Evolutionary conservation across 2,113 vertebrate species (phyloP).

Genomic region (Rhagologus leucostigma): DNA sequence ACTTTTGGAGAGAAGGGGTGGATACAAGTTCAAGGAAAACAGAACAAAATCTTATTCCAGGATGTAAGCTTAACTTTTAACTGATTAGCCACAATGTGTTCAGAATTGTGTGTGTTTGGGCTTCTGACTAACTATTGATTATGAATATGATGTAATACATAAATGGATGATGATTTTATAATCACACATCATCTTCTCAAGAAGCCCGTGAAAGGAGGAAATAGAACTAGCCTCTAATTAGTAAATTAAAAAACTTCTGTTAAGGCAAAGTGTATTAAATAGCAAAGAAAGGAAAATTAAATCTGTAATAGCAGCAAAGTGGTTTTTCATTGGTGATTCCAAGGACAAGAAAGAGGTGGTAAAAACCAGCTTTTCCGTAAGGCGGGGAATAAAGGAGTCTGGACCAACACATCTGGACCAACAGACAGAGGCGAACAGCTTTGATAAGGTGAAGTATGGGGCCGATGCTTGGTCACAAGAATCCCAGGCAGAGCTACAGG

Average conservation of each 20-base stretch:
- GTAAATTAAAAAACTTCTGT: neutral
- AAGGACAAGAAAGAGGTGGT: neutral
- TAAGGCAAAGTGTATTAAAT: neutral
- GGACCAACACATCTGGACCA: rapidly evolving
- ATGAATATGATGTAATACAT: neutral
- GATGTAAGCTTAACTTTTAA: neutral
- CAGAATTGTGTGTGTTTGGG: neutral
- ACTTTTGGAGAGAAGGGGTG: neutral
- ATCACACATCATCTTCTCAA: neutral
- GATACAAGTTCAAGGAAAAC: neutral
- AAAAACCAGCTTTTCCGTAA: neutral
- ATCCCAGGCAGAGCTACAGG: no score
- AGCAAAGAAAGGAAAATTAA: neutral
- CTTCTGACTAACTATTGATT: neutral
- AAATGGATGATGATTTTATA: neutral
- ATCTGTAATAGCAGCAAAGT: neutral
- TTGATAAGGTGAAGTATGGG: rapidly evolving
- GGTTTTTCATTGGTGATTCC: neutral
- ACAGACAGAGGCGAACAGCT: rapidly evolving
- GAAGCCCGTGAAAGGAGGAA: neutral
- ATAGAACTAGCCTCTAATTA: neutral
- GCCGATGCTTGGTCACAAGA: rapidly evolving
- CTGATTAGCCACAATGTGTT: neutral
- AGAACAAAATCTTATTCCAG: neutral
- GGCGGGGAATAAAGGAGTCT: neutral